Conservation (phyloP, 2,113 vertebrate species). For the Nerophis lumbriciformis region DNA sequence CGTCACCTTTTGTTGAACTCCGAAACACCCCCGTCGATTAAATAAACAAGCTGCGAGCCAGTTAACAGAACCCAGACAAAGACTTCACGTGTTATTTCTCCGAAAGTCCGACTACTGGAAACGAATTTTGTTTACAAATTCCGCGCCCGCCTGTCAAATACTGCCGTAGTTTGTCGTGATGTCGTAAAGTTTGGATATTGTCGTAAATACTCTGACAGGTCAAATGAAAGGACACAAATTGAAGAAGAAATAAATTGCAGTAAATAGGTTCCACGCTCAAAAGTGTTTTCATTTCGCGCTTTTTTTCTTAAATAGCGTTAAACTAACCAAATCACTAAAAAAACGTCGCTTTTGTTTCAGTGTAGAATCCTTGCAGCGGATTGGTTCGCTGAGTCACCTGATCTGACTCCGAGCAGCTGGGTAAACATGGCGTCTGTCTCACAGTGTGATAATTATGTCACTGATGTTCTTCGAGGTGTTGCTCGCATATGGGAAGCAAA, state of each 20-base stretch:
- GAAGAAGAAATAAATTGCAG: neutral
- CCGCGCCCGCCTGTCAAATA: constrained; percentile 50
- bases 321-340: neutral
- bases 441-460: constrained; percentile 23
- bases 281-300: neutral
- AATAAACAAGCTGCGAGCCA: rapidly evolving
- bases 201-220: neutral
- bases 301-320: neutral
- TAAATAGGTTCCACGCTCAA: neutral
- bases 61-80: rapidly evolving
- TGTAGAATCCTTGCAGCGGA: constrained; percentile 12
- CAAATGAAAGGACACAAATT: neutral
- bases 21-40: neutral
- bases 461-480: neutral
- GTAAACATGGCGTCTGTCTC: constrained; percentile 69
- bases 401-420: constrained; percentile 50
- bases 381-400: constrained; percentile 49
- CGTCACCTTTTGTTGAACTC: neutral
- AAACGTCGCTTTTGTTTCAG: neutral
- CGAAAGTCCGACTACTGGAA: too few species aligned
- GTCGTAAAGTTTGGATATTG: constrained; percentile 44
- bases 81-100: too few species aligned
- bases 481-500: too few species aligned
- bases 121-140: constrained; percentile 60
- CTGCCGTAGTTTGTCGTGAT: constrained; percentile 43